Evolutionary conservation across 1,140 invertebrate species (phyloP).

Genomic region (Periplaneta americana): DNA sequence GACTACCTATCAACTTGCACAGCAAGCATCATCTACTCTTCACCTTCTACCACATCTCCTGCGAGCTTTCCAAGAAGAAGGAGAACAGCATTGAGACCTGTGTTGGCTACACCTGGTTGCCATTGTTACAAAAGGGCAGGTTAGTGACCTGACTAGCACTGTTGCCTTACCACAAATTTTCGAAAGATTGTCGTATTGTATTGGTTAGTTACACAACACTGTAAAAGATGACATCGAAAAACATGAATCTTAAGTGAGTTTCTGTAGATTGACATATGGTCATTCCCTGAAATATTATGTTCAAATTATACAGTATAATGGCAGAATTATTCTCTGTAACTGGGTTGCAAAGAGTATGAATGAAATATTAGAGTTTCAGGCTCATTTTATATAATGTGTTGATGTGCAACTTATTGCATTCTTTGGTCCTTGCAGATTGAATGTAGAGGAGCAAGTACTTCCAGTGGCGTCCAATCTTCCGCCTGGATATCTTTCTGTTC

Average conservation of each 20-base stretch:
- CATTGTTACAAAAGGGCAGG: conserved; percentile 75
- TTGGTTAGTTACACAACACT: too few relatives aligned
- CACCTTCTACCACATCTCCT: conserved; percentile 84
- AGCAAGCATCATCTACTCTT: conserved; percentile 79
- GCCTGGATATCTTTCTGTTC: conserved; percentile 79
- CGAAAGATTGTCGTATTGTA: too few relatives aligned
- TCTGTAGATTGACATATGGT: too few relatives aligned
- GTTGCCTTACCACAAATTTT: too few relatives aligned
- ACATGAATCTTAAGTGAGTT: too few relatives aligned
- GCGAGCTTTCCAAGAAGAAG: conserved; percentile 77
- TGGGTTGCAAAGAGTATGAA: too few relatives aligned
- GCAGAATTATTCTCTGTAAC: too few relatives aligned
- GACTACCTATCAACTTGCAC: conserved; percentile 71
- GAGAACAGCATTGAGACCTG: conserved; percentile 74
- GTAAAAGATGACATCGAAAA: too few relatives aligned
- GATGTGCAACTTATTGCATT: background rate
- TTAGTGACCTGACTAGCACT: conserved; percentile 29
- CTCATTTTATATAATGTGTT: background rate
- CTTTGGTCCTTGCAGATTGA: conserved; percentile 40
- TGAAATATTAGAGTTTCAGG: too few relatives aligned
- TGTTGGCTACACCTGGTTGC: conserved; percentile 89
- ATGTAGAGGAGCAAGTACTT: conserved; percentile 70
- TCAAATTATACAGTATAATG: too few relatives aligned
- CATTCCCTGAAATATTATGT: too few relatives aligned
- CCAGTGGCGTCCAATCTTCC: conserved; percentile 82